Base-by-base conservation (phyloP, 1,140 invertebrate species). In the Lasaia peninsularis region DNA sequence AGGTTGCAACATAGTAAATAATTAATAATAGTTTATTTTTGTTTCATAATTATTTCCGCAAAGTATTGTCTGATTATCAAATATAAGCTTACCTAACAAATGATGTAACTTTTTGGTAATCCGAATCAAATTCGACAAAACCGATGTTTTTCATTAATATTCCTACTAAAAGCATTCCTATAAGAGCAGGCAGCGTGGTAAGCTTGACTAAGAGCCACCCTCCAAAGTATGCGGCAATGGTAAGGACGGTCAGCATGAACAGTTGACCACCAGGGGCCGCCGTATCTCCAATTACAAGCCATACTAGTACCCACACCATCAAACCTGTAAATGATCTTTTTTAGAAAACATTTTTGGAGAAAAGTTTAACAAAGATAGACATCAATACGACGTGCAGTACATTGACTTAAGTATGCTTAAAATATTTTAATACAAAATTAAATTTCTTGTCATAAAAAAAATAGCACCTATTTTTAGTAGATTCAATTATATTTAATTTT, bases 101-200 rank as follows among this genome's bases (percentile, higher is more conserved):
- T 18, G 91, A 90, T 9, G 93, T 89, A 6, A 95, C 92, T 34
- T 88, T 74, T 18, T 81, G 67, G 75, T 94, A 95, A 21, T 88
- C 83, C 1, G 91, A 90, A 57, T 93, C 92, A 71, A 96, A 93
- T 71, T 92, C 82, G 16, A 96, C 92, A 68, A 94, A 91, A n/a
- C 93, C 93, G 10, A 95, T 82, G 79, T 97, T 97, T 76, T 94
- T 93, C 71, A 96, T 91, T 10, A 96, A 64, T 31, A 97, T 92
- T 56, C 96, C 96, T 18, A 94, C 93, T 58, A 96, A 71, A 8
- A 97, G 91, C 95, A 97, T 97, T 11, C 96, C 96, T 67, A 97
- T 94, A 0, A 98, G 90, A 0, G 96, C 92, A 6, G 97, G 97
- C 59, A 98, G 85, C 2, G 93, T 94, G n/a, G 95, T 92, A 24